These are phyloP conservation scores for Hyaena hyaena DNA, from an alignment of 2,113 vertebrate genomes.

Conservation along the genomic window DNA sequence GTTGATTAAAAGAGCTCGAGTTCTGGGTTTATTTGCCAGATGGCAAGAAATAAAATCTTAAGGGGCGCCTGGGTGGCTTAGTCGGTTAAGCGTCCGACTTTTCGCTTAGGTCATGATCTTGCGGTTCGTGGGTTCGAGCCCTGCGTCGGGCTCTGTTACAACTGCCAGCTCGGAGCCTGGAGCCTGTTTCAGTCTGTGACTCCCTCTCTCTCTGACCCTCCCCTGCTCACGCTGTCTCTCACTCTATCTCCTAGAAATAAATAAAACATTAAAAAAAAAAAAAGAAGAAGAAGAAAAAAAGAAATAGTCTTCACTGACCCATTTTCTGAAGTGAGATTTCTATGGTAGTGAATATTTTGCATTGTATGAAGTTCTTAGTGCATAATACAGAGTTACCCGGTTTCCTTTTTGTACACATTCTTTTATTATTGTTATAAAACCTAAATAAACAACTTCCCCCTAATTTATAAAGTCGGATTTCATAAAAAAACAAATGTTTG, in stretches of 20 bases:
- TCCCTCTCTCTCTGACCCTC: too few species aligned
- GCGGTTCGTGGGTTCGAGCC: too few species aligned
- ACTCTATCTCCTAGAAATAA: too few species aligned
- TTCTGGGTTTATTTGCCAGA: not conserved
- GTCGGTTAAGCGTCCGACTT: too few species aligned
- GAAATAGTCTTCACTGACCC: not conserved
- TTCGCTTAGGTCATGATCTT: too few species aligned
- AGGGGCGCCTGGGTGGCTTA: not conserved
- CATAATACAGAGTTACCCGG: not conserved
- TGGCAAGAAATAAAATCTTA: not conserved
- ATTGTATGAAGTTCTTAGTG: not conserved
- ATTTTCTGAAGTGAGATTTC: not conserved
- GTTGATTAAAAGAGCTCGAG: not conserved
- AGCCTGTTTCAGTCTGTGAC: too few species aligned
- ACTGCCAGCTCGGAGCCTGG: too few species aligned
- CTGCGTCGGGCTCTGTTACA: too few species aligned
- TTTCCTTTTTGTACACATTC: not conserved
- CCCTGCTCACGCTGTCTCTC: too few species aligned
- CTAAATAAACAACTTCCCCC: not conserved
- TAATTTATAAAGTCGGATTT: not conserved
- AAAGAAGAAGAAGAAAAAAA: too few species aligned
- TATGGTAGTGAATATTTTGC: not conserved
- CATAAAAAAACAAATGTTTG: not conserved
- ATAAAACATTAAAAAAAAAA: too few species aligned
- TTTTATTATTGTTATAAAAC: not conserved